Conservation (phyloP, 2,113 vertebrate species). For the Orthonyx spaldingii region DNA sequence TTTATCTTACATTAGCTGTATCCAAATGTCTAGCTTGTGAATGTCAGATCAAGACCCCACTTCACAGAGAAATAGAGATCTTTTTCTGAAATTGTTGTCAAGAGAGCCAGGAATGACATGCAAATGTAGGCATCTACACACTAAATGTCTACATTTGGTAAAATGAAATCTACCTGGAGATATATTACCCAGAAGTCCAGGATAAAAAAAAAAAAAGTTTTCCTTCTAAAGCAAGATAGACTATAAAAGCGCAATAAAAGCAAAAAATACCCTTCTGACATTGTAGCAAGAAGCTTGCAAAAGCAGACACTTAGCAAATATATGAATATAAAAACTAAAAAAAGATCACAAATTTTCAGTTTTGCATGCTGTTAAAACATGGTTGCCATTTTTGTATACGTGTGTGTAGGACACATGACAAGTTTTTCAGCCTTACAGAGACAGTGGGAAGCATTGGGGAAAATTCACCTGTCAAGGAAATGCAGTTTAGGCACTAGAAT, state of each 20-base stretch:
- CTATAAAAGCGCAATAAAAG: accelerated
- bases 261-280: background rate
- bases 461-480: background rate
- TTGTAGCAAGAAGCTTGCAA: background rate
- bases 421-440: background rate
- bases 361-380: background rate
- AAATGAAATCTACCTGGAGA: background rate
- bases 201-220: background rate
- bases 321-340: background rate
- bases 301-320: background rate
- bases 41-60: background rate
- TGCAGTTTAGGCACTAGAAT: background rate
- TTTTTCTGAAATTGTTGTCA: background rate
- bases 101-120: background rate
- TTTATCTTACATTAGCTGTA: background rate
- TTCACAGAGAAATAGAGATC: background rate
- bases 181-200: background rate
- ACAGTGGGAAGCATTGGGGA: background rate
- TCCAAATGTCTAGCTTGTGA: background rate
- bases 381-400: background rate
- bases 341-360: background rate
- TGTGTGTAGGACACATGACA: background rate
- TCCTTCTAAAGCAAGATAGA: background rate
- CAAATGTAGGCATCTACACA: background rate
- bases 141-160: background rate